Percentiles rank a stretch among this genome's conserved stretches.
Conservation (phyloP, 37 sponge, comb jelly and placozoan genomes). For the Diacarnus erythraeanus region DNA sequence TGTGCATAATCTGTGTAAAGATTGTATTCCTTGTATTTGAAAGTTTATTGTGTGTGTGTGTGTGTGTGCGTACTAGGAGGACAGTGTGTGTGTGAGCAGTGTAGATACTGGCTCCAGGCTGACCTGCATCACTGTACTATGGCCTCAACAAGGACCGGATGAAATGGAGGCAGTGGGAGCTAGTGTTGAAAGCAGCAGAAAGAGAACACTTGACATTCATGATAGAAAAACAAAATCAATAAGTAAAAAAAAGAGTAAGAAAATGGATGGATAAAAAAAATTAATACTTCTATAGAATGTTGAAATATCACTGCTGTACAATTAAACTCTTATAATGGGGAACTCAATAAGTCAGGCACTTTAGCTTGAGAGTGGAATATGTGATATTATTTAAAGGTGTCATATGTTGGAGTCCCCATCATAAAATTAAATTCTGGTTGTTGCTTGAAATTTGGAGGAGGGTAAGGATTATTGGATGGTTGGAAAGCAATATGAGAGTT, state of each 20-base stretch:
- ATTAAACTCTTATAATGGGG: no score
- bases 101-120: conserved; percentile 30
- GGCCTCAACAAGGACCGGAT: background rate
- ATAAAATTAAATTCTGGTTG: background rate
- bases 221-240: background rate
- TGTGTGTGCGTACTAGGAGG: background rate
- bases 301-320: no score
- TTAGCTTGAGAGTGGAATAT: no score
- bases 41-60: no score
- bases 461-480: background rate
- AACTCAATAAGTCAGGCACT: no score
- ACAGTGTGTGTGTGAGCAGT: conserved; percentile 26
- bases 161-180: background rate
- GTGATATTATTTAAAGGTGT: no score
- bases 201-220: no score
- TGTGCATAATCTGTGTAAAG: background rate
- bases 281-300: background rate
- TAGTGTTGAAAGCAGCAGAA: no score
- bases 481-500: background rate
- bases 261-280: background rate
- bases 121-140: conserved; percentile 43
- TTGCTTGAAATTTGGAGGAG: background rate
- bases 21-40: no score
- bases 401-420: background rate
- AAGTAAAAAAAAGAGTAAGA: background rate